phyloP scores from a whole-genome alignment of 2,888 invertebrate species.

The Terebella lapidaria region DNA sequence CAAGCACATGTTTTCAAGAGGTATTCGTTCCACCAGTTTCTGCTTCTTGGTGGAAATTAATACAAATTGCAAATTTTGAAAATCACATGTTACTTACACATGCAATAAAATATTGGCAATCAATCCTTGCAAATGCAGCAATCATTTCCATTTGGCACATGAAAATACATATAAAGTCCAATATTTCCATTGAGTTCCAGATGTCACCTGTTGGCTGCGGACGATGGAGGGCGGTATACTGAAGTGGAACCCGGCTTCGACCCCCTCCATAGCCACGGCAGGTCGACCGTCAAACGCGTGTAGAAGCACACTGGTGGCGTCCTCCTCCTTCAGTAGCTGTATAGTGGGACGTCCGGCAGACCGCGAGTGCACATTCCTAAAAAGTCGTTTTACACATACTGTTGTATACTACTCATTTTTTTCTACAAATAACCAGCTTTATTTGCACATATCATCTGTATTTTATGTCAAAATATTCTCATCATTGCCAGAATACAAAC shows the following conservation, averaged over 20 bases:
- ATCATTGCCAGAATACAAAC: too few species aligned
- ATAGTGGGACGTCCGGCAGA: conserved; percentile 53
- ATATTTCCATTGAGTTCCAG: too few species aligned
- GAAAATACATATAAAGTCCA: too few species aligned
- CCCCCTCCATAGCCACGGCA: conserved; percentile 48
- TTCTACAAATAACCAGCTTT: background rate
- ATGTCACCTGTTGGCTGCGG: conserved; percentile 48
- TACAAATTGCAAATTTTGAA: background rate
- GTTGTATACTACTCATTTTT: background rate
- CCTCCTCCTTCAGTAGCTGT: conserved; percentile 42
- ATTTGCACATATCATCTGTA: background rate
- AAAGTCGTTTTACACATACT: conserved; percentile 1
- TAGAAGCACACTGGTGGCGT: conserved; percentile 46
- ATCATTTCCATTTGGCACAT: too few species aligned
- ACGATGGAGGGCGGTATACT: conserved; percentile 53
- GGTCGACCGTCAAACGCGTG: conserved; percentile 55
- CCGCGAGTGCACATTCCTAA: conserved; percentile 55
- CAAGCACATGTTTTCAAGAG: conserved; percentile 50
- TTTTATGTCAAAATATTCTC: background rate
- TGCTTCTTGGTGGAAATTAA: conserved; percentile 33
- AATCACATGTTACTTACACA: too few species aligned
- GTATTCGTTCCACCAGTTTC: conserved; percentile 48
- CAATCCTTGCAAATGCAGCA: too few species aligned
- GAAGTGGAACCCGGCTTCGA: conserved; percentile 51
- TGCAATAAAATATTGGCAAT: background rate